A percentile compares a stretch with the other conserved stretches of the same genome.
These are phyloP conservation scores for Mylabris phalerata DNA, from an alignment of 1,140 invertebrate species.

Conservation along the genomic window DNA sequence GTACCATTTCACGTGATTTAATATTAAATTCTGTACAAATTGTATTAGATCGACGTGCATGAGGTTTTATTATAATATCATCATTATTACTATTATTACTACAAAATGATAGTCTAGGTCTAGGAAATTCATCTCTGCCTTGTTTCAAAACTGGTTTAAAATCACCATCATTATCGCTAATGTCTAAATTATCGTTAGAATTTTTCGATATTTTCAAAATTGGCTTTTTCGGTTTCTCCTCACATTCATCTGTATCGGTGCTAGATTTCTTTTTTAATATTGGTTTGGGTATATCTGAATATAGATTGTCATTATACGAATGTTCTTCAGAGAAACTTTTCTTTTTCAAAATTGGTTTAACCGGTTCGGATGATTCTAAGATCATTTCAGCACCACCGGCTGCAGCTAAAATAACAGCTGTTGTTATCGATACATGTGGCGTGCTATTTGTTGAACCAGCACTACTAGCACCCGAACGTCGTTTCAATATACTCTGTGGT, in stretches of 20 bases:
- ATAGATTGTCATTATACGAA: conserved; percentile 39
- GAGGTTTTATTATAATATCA: conserved; percentile 3
- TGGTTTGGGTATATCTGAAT: conserved; percentile 55
- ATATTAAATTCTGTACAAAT: conserved; percentile 33
- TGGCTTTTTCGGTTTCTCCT: conserved; percentile 59
- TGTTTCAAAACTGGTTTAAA: conserved; percentile 52
- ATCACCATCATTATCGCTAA: conserved; percentile 43
- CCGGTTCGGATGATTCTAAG: conserved; percentile 50
- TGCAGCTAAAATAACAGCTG: conserved; percentile 59
- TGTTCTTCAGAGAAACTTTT: conserved; percentile 58
- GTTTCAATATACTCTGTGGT: conserved; percentile 70
- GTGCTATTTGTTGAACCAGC: conserved; percentile 51
- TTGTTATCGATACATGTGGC: conserved; percentile 62
- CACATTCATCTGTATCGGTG: conserved; percentile 69
- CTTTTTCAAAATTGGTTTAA: conserved; percentile 74
- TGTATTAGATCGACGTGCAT: conserved; percentile 26
- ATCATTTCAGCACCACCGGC: conserved; percentile 53
- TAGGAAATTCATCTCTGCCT: conserved; percentile 47
- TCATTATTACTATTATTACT: conserved; percentile 38
- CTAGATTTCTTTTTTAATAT: conserved; percentile 80
- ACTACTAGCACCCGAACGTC: conserved; percentile 52
- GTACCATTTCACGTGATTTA: conserved; percentile 8
- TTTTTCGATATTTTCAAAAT: conserved; percentile 71
- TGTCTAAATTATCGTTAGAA: conserved; percentile 12
- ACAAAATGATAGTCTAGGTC: conserved; percentile 50